phyloP scores from a whole-genome alignment of 2,888 invertebrate genomes.

The Cerceris ruficornis region DNA sequence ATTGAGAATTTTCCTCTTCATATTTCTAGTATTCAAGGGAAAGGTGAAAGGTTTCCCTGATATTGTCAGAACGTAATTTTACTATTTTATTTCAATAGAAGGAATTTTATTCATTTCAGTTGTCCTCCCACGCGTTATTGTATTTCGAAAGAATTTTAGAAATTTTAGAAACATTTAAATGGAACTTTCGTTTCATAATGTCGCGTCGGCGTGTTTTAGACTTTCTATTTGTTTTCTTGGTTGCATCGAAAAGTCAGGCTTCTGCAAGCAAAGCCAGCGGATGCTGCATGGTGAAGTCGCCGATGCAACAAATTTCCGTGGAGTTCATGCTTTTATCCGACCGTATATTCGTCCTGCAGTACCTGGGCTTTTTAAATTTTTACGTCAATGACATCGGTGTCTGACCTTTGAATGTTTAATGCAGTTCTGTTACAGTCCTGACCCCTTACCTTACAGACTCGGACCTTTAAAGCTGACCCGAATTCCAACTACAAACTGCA shows the following conservation, averaged over 20 bases:
- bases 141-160: too few species aligned
- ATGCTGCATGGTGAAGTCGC: neutral
- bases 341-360: neutral
- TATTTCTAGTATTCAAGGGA: too few species aligned
- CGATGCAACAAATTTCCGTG: constrained; percentile 4
- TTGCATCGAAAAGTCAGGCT: neutral
- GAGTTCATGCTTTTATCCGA: neutral
- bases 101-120: neutral
- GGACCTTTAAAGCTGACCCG: constrained; percentile 17
- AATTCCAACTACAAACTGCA: neutral
- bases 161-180: too few species aligned
- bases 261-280: neutral
- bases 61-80: too few species aligned
- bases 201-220: neutral
- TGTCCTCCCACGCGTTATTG: too few species aligned
- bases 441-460: constrained; percentile 6
- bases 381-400: neutral
- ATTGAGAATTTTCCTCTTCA: too few species aligned
- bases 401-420: constrained; percentile 11
- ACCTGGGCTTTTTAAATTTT: constrained; percentile 11
- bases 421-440: neutral
- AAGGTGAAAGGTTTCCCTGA: too few species aligned
- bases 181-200: neutral
- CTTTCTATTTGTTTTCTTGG: neutral
- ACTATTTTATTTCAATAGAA: neutral